Percentiles rank a stretch among this genome's conserved stretches.
Conservation (phyloP, 2,797 vertebrate species). For the Lacerta agilis region DNA sequence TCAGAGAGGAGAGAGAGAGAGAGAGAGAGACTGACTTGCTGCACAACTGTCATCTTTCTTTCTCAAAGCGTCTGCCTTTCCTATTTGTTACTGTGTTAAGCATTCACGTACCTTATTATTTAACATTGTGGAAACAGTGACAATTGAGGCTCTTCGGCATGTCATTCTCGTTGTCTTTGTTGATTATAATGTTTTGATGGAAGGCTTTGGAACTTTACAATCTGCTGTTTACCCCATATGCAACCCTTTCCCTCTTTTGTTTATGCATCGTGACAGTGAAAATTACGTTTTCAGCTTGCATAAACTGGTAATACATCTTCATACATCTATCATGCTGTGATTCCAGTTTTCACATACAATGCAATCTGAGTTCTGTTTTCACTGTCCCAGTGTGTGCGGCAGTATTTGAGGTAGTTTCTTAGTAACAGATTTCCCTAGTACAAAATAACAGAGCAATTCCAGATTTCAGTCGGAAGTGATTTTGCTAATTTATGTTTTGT, state of each 20-base stretch:
- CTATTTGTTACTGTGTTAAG: not conserved
- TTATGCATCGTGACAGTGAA: not conserved
- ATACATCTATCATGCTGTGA: not conserved
- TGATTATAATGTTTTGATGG: not conserved
- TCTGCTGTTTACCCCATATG: not conserved
- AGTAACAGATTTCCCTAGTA: not conserved
- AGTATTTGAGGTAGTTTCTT: not conserved
- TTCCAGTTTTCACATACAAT: not conserved
- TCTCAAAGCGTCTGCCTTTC: not conserved
- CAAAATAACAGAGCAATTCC: not conserved
- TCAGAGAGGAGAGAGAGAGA: too few relatives aligned
- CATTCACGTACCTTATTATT: not conserved
- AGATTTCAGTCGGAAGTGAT: not conserved
- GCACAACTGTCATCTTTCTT: not conserved
- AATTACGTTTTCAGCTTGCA: not conserved
- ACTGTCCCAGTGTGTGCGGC: not conserved
- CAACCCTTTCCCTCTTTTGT: not conserved
- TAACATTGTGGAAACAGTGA: conserved; percentile 1
- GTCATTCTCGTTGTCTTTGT: not conserved
- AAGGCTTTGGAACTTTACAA: not conserved
- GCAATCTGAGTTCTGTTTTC: not conserved
- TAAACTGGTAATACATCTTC: not conserved
- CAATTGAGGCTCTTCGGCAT: not conserved
- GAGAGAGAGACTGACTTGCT: not conserved
- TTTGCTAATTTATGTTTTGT: conserved; percentile 2